Base-by-base conservation (phyloP, 2,888 invertebrate genomes). In the Abscondita cerata region DNA sequence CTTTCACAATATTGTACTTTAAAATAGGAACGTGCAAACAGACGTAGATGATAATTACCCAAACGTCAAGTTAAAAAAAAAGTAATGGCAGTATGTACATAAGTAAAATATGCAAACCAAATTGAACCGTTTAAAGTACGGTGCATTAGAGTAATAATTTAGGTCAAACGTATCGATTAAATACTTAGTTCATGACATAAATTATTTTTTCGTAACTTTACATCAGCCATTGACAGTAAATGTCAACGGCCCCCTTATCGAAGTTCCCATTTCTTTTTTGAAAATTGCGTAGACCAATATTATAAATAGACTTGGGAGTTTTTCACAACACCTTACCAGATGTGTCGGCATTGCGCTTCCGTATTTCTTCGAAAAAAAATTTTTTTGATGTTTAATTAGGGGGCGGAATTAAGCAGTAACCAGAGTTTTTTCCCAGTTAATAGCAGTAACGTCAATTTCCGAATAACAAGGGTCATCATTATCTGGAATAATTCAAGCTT, bases 131-230 rank as follows among this genome's bases (percentile, higher is more conserved):
- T 11, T 19, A 18, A 44, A 44, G 18, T 44, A 18, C 44, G 18
- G 5, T 13, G 40, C 15, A 40, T 40, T 40, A 40, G 44, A 44
- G 25, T 6, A 25, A 4, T 25, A 25, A 44, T 44, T 44, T 44
- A 44, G 44, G 44, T 44, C 44, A 16, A 36, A 36, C 19, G 8
- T 44, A 44, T 41, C 9, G 41, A 41, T 41, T 41, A 9, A 41
- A 13, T 41, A 41, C 12, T 36, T 36, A 36, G 15, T 9, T 11
- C 15, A 18, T 11, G 44, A 44, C 44, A 44, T 19, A 18, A 5
- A 44, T 44, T 4, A 44, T 44, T 44, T 44, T 41, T 44, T 44
- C 19, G 19, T 18, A 44, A 44, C 18, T 44, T 44, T 44, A 44
- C 19, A 19, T 8, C 11, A 44, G 44, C 18, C 44, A 18, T 18